Evolutionary conservation across 2,113 vertebrate species (phyloP).

Genomic region (Corythornis cristatus): DNA sequence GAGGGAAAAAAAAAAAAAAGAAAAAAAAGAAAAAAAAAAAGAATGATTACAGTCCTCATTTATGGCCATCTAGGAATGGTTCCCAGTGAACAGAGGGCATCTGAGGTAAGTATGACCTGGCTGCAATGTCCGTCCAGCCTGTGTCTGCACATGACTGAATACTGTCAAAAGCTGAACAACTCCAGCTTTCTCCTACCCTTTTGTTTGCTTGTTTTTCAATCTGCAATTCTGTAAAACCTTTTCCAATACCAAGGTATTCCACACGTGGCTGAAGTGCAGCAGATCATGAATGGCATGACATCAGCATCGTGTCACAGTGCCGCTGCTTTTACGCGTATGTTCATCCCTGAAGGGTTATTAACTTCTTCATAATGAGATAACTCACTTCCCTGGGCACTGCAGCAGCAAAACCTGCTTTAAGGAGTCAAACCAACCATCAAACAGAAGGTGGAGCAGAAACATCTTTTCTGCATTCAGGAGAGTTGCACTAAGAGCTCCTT

Average conservation of each 20-base stretch:
- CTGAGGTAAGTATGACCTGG: constrained; percentile 56
- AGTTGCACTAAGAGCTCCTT: not conserved
- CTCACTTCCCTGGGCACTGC: not conserved
- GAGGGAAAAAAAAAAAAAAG: not conserved
- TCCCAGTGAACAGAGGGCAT: constrained; percentile 60
- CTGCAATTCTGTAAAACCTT: not conserved
- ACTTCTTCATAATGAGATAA: not conserved
- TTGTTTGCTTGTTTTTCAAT: not conserved
- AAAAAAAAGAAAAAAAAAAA: not conserved
- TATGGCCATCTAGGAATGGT: constrained; percentile 58
- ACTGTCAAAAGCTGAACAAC: constrained; percentile 57
- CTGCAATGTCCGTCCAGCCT: constrained; percentile 34
- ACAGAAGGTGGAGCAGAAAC: constrained; percentile 19
- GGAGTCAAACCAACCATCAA: not conserved
- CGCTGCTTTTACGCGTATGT: not conserved
- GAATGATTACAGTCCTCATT: constrained; percentile 43
- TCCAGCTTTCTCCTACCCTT: not conserved
- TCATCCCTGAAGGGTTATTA: constrained; percentile 28
- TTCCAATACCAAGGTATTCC: not conserved
- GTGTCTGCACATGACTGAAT: constrained; percentile 42
- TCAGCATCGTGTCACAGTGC: not conserved
- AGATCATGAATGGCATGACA: not conserved
- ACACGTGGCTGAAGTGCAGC: not conserved
- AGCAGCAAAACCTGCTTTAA: not conserved
- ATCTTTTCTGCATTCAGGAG: not conserved